These are phyloP conservation scores for Telenomus remus DNA, from an alignment of 1,140 invertebrate genomes.

Conservation along the genomic window DNA sequence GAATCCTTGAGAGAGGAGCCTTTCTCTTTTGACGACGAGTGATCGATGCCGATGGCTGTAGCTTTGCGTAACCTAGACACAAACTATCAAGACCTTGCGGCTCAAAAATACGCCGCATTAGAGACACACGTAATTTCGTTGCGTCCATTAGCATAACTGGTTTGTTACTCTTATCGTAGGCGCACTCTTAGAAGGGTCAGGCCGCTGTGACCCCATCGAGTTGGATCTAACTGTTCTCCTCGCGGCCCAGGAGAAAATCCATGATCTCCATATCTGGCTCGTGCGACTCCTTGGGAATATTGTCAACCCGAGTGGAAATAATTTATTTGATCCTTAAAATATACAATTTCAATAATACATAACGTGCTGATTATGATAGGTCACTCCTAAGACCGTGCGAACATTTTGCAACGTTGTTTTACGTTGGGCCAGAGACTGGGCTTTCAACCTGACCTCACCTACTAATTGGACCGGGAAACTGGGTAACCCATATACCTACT, in stretches of 20 bases:
- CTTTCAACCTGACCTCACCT: no score
- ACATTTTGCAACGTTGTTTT: no score
- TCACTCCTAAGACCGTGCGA: no score
- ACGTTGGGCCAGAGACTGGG: no score
- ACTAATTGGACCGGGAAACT: slow-evolving; percentile 18
- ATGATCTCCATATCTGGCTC: no score
- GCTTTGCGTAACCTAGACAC: slow-evolving; percentile 60
- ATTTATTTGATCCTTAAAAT: no score
- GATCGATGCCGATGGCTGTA: slow-evolving; percentile 16
- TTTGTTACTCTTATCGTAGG: slow-evolving; percentile 8
- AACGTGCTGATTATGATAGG: no score
- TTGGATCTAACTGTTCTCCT: slow-evolving; percentile 15
- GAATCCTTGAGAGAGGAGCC: slow-evolving; percentile 56
- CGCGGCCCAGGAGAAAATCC: no score
- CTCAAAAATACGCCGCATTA: slow-evolving; percentile 43
- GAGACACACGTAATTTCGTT: slow-evolving; percentile 1
- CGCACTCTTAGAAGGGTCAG: no score
- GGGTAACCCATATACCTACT: slow-evolving; percentile 39
- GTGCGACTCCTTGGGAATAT: no score
- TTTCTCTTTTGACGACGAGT: slow-evolving; percentile 31
- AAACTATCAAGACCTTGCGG: slow-evolving; percentile 59
- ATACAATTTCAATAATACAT: no score
- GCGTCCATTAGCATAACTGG: slow-evolving; percentile 38
- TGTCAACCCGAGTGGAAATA: no score
- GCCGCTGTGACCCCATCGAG: neutral